Conservation (phyloP, 2,888 invertebrate genomes). For the Dilophus febrilis region DNA sequence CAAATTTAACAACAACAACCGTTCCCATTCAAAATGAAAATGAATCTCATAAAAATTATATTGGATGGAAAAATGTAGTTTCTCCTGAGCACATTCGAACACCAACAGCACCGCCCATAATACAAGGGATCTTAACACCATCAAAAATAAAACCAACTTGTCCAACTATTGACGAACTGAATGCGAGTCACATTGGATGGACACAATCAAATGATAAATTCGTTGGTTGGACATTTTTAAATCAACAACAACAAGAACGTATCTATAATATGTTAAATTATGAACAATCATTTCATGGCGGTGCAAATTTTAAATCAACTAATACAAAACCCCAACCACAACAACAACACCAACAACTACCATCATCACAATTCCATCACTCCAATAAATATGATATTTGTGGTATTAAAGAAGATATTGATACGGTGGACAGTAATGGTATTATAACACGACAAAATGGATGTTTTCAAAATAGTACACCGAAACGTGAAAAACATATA, state of each 20-base stretch:
- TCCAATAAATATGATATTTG: constrained; percentile 20
- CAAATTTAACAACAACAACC: constrained; percentile 1
- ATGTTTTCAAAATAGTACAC: neutral
- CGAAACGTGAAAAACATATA: neutral
- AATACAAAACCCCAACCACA: constrained; percentile 1
- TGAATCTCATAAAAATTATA: neutral
- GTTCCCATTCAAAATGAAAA: neutral
- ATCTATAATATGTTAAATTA: constrained; percentile 8
- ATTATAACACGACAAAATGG: neutral
- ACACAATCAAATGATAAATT: neutral
- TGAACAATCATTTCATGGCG: neutral
- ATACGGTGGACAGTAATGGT: constrained; percentile 21
- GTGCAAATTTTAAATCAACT: neutral
- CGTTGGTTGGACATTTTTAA: neutral
- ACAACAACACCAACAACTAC: neutral
- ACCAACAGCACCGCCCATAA: neutral
- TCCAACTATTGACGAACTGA: neutral
- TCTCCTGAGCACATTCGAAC: no score
- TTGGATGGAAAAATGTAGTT: neutral
- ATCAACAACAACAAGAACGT: neutral
- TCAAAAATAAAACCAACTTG: neutral
- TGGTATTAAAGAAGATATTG: constrained; percentile 21
- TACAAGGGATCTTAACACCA: neutral
- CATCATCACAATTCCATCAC: neutral
- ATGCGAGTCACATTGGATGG: neutral